Evolutionary conservation across 2,888 invertebrate genomes (phyloP).

Genomic region (Eristalis intricaria): DNA sequence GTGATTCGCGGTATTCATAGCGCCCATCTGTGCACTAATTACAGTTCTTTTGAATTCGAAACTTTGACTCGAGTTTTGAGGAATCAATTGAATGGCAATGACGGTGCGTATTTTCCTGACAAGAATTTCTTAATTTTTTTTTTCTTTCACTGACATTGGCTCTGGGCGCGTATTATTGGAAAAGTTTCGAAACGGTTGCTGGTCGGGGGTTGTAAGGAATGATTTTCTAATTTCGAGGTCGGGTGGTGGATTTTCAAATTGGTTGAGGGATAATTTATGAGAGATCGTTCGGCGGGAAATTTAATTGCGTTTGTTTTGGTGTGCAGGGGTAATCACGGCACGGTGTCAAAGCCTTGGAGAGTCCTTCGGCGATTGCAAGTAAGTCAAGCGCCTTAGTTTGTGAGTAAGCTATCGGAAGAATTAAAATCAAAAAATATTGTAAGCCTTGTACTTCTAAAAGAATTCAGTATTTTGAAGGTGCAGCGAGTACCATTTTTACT

Average conservation of each 20-base stretch:
- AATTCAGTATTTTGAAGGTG: no score
- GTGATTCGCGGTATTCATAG: constrained; percentile 9
- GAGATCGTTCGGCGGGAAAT: background rate
- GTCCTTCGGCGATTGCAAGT: no score
- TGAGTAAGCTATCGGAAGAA: no score
- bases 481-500: no score
- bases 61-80: constrained; percentile 29
- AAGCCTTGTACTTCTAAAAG: no score
- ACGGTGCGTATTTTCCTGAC: constrained; percentile 32
- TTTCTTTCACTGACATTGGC: background rate
- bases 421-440: no score
- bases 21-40: constrained; percentile 57
- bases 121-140: background rate
- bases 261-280: background rate
- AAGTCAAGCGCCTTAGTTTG: no score
- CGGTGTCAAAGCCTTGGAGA: background rate
- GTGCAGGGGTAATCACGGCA: background rate
- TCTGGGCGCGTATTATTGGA: constrained; percentile 14
- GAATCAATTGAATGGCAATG: constrained; percentile 18
- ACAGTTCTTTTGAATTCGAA: constrained; percentile 53
- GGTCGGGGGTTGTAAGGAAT: constrained; percentile 24
- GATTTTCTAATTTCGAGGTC: constrained; percentile 25
- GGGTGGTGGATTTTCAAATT: background rate
- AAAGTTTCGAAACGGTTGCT: constrained; percentile 30
- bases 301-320: background rate